phyloP scores from a whole-genome alignment of 2,797 vertebrate species.

The Poecilia picta region DNA sequence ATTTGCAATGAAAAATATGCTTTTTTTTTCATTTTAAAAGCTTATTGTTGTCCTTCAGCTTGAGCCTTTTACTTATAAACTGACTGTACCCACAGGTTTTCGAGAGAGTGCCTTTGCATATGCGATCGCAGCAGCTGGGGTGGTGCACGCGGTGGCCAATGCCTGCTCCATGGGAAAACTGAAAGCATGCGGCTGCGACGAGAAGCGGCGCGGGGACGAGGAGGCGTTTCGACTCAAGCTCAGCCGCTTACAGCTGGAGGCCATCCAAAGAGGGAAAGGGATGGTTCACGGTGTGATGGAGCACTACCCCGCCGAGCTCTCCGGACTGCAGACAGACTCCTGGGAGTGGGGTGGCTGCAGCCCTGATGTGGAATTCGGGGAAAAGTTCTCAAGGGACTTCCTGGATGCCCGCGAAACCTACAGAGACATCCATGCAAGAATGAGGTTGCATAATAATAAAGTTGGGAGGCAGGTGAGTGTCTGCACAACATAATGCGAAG shows the following conservation, averaged over 20 bases:
- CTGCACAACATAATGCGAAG: neutral
- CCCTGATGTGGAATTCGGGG: conserved; percentile 96
- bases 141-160: conserved; percentile 95
- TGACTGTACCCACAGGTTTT: conserved; percentile 84
- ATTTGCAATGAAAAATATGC: neutral
- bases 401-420: conserved; percentile 95
- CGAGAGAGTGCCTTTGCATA: conserved; percentile 97
- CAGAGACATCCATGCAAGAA: conserved; percentile 96
- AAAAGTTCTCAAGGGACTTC: conserved; percentile 98
- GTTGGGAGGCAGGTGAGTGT: conserved; percentile 97
- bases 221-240: conserved; percentile 95
- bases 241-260: conserved; percentile 93
- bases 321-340: conserved; percentile 93
- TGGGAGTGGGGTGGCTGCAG: conserved; percentile 99
- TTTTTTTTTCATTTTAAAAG: neutral
- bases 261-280: conserved; percentile 94
- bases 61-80: neutral
- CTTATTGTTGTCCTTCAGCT: neutral
- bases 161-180: conserved; percentile 97
- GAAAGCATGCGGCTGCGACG: conserved; percentile 93
- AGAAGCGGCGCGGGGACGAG: conserved; percentile 91
- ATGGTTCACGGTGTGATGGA: conserved; percentile 97
- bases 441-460: conserved; percentile 97
- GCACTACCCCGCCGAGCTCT: conserved; percentile 88
- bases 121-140: conserved; percentile 93